Conservation (phyloP, 1,140 invertebrate genomes). For the Drosophila jambulina region DNA sequence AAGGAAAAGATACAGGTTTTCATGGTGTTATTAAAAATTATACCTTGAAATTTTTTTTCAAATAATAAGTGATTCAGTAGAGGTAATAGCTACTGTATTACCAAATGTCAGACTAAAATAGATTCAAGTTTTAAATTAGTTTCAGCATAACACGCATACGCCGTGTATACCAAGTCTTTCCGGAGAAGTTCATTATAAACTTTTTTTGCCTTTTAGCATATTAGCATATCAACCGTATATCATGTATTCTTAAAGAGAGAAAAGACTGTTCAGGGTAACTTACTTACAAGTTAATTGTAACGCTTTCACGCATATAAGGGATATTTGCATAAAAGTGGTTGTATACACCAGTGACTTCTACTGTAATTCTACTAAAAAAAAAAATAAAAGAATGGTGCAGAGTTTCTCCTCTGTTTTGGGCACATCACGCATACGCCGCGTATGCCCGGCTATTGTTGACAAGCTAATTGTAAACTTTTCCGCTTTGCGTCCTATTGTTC, state of each 20-base stretch:
- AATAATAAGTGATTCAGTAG: neutral
- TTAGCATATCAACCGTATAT: constrained; percentile 5
- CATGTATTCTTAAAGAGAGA: neutral
- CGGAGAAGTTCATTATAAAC: neutral
- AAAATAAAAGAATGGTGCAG: neutral
- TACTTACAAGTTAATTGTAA: constrained; percentile 7
- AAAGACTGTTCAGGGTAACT: neutral
- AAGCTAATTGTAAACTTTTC: constrained; percentile 77
- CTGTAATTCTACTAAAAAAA: neutral
- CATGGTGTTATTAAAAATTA: too few species aligned
- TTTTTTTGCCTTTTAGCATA: constrained; percentile 5
- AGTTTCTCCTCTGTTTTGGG: neutral
- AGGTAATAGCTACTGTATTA: neutral
- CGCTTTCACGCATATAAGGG: neutral
- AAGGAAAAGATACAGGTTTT: neutral
- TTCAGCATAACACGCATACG: constrained; percentile 8
- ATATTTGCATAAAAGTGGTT: constrained; percentile 15
- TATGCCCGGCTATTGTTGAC: constrained; percentile 57
- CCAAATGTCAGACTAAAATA: neutral
- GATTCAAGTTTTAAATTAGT: constrained; percentile 4
- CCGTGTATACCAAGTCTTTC: neutral
- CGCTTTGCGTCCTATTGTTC: constrained; percentile 45
- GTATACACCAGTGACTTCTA: constrained; percentile 1
- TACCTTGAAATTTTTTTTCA: neutral
- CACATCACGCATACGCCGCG: constrained; percentile 58